Evolutionary conservation across 2,888 invertebrate species (phyloP).

Genomic region (Dicranocentrus wangi): DNA sequence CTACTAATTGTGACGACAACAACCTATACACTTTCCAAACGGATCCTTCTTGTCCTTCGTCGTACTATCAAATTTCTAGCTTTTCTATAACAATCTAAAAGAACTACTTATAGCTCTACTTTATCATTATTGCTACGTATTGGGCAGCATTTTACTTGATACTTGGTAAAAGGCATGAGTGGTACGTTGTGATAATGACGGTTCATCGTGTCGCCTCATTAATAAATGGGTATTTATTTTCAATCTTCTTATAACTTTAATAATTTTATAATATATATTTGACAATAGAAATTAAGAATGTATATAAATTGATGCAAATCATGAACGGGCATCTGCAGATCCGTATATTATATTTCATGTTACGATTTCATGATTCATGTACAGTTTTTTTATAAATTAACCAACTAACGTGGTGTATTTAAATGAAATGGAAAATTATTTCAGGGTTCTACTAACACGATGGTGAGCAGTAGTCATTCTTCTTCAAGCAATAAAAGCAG

Average conservation of each 20-base stretch:
- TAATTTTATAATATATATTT: slow-evolving; percentile 11
- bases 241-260: slow-evolving; percentile 31
- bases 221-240: slow-evolving; percentile 8
- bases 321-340: too few species aligned
- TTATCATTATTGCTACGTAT: slow-evolving; percentile 11
- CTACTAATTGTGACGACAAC: slow-evolving; percentile 29
- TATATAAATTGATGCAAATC: too few species aligned
- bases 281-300: not conserved
- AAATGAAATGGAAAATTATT: slow-evolving; percentile 35
- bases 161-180: not conserved
- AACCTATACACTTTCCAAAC: slow-evolving; percentile 56
- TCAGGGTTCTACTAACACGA: slow-evolving; percentile 56
- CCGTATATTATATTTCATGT: too few species aligned
- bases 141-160: not conserved
- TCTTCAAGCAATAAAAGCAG: slow-evolving; percentile 26
- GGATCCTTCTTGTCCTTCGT: slow-evolving; percentile 64
- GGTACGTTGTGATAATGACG: slow-evolving; percentile 13
- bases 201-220: slow-evolving; percentile 1
- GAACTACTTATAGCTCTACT: not conserved
- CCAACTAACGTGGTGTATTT: slow-evolving; percentile 30
- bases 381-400: slow-evolving; percentile 38
- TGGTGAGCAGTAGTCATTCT: slow-evolving; percentile 41
- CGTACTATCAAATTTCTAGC: slow-evolving; percentile 67
- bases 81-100: slow-evolving; percentile 69
- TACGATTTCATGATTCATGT: too few species aligned